phyloP scores from a whole-genome alignment of 2,113 vertebrate species.

The Malurus elegans region DNA sequence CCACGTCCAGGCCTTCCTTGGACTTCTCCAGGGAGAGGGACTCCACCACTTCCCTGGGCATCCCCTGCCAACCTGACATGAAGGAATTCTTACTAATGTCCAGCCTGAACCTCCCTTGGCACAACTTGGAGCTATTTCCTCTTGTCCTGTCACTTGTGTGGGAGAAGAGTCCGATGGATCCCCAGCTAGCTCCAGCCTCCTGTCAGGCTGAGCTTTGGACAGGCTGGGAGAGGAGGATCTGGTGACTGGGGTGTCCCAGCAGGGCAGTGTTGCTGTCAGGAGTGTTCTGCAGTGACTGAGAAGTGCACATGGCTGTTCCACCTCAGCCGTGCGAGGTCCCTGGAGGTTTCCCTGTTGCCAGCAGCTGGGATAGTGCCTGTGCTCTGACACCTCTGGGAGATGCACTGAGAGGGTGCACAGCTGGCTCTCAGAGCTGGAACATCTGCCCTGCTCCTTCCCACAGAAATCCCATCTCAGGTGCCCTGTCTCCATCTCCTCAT shows the following conservation, averaged over 20 bases:
- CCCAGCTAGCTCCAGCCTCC: neutral
- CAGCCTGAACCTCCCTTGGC: neutral
- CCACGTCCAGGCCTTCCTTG: neutral
- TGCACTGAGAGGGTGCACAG: neutral
- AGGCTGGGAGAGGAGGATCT: neutral
- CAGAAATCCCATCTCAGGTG: neutral
- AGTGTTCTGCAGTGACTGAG: neutral
- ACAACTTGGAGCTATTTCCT: neutral
- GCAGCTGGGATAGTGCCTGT: neutral
- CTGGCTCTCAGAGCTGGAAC: neutral
- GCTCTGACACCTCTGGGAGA: neutral
- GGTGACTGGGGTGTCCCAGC: neutral
- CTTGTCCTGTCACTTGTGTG: neutral
- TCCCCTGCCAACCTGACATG: neutral
- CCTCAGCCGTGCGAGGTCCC: fast-evolving
- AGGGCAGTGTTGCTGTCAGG: neutral
- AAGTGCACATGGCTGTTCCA: neutral
- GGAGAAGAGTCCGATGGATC: neutral
- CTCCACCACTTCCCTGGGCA: neutral
- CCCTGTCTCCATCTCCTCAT: neutral
- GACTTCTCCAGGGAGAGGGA: neutral
- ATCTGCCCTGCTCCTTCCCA: neutral
- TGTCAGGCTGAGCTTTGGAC: neutral
- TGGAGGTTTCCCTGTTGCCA: neutral
- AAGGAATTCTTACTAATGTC: neutral